phyloP scores from a whole-genome alignment of 2,888 invertebrate genomes.

The Drymonia ruficornis region DNA sequence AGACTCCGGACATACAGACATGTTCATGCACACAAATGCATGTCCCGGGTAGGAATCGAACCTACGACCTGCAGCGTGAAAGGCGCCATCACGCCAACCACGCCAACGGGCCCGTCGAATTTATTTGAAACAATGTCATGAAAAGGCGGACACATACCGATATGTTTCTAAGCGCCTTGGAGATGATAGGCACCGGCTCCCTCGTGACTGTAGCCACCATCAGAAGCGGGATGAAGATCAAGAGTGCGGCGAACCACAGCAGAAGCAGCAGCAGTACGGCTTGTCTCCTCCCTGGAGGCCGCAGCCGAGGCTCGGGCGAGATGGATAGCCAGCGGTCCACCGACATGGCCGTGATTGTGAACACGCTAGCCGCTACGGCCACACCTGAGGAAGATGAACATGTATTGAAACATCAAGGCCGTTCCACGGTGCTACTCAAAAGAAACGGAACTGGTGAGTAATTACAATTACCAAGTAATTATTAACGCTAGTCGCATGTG shows the following conservation, averaged over 20 bases:
- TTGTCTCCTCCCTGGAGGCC: constrained; percentile 86
- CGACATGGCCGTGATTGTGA: constrained; percentile 91
- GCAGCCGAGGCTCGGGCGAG: constrained; percentile 84
- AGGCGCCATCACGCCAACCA: no score
- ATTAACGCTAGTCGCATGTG: no score
- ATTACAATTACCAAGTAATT: no score
- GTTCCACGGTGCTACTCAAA: no score
- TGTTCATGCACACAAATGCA: no score
- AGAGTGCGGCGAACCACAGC: constrained; percentile 88
- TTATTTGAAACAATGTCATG: no score
- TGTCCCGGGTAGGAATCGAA: no score
- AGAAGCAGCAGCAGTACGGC: constrained; percentile 86
- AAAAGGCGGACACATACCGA: constrained; percentile 55
- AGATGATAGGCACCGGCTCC: constrained; percentile 69
- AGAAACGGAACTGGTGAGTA: no score
- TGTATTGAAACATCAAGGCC: not conserved
- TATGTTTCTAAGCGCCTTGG: constrained; percentile 61
- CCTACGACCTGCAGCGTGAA: no score
- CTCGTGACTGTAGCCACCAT: constrained; percentile 72
- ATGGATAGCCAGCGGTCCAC: constrained; percentile 91
- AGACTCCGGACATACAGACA: no score
- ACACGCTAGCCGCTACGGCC: constrained; percentile 90
- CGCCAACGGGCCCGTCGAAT: no score
- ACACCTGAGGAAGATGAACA: constrained; percentile 80
- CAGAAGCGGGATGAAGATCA: constrained; percentile 88